Conservation (phyloP, 2,888 invertebrate species). For the Leucophora obtusa region DNA sequence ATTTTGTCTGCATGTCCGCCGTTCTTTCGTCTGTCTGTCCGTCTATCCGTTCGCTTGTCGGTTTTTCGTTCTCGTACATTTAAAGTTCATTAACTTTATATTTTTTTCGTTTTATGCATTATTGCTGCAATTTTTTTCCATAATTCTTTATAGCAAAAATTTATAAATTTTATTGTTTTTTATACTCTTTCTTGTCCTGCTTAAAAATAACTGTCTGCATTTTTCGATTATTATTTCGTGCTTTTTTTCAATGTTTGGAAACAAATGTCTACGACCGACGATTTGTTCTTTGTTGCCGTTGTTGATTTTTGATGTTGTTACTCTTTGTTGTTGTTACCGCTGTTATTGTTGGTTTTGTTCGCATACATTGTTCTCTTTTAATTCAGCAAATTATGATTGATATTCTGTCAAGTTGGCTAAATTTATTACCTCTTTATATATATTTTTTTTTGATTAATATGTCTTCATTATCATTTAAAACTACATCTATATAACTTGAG, state of each 20-base stretch:
- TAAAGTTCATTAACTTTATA: constrained; percentile 51
- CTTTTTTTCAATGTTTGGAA: not conserved
- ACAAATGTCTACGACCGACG: constrained; percentile 4
- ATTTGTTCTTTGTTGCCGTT: constrained; percentile 6
- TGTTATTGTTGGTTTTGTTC: not conserved
- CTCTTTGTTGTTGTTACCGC: not conserved
- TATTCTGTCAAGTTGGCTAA: constrained; percentile 25
- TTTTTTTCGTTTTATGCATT: constrained; percentile 27
- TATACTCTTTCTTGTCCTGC: not conserved
- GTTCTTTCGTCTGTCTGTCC: not conserved
- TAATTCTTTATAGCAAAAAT: constrained; percentile 1
- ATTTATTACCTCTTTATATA: too few relatives aligned
- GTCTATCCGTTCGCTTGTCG: too few relatives aligned
- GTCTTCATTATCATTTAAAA: too few relatives aligned
- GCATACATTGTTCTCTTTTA: not conserved
- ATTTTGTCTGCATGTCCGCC: not conserved
- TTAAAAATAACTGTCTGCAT: constrained; percentile 12
- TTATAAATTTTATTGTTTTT: not conserved
- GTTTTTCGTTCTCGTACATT: constrained; percentile 18
- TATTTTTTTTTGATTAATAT: too few relatives aligned
- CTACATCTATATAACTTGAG: too few relatives aligned
- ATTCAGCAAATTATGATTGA: constrained; percentile 42
- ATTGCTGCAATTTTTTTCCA: constrained; percentile 8
- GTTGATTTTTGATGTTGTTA: not conserved
- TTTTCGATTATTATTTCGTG: not conserved